Percentiles rank a stretch among this genome's conserved stretches.
Conservation (phyloP, 2,888 invertebrate genomes). For the Cheilosia vernalis region DNA sequence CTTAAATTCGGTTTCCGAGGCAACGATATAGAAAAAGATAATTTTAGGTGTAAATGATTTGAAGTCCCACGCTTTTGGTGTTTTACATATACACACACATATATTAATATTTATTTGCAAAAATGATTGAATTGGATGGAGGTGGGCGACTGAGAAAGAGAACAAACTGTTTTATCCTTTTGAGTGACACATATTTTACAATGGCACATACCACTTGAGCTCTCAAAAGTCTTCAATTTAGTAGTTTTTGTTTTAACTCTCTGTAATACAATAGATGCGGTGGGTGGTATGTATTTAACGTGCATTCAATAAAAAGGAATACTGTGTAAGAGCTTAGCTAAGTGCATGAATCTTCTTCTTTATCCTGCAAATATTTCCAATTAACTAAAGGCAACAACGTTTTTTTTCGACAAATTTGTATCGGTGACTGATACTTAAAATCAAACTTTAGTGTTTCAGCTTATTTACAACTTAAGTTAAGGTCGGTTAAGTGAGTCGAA, state of each 20-base stretch:
- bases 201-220: slow-evolving; percentile 25
- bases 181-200: slow-evolving; percentile 42
- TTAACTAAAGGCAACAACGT: too few species aligned
- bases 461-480: too few species aligned
- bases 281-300: slow-evolving; percentile 15
- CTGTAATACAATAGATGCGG: slow-evolving; percentile 23
- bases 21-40: slow-evolving; percentile 48
- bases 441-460: too few species aligned
- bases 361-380: too few species aligned
- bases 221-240: slow-evolving; percentile 3
- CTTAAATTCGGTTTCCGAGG: slow-evolving; percentile 28
- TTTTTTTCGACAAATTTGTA: too few species aligned
- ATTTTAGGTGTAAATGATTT: slow-evolving; percentile 46
- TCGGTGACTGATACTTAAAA: too few species aligned
- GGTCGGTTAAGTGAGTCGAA: too few species aligned
- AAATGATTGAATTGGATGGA: slow-evolving; percentile 46
- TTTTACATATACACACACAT: neutral
- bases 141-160: slow-evolving; percentile 14
- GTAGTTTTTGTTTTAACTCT: neutral
- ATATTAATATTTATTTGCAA: slow-evolving; percentile 14
- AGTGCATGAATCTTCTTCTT: neutral
- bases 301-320: neutral
- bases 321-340: neutral
- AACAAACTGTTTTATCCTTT: neutral
- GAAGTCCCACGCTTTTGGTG: neutral